These are phyloP conservation scores for Neolamprologus longior DNA, from an alignment of 2,113 vertebrate genomes.

Conservation along the genomic window DNA sequence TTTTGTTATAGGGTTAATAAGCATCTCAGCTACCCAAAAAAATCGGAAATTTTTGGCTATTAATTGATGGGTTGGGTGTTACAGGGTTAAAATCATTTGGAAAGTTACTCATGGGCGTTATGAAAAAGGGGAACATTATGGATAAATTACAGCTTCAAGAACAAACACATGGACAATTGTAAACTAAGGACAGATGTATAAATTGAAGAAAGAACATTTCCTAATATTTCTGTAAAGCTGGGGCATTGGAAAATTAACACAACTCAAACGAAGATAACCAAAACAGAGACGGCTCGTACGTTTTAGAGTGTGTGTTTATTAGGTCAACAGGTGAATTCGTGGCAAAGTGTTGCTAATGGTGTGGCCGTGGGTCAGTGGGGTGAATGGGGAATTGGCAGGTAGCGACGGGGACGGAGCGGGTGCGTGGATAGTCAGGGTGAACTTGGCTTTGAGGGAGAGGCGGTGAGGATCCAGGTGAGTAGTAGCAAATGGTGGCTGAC, in stretches of 20 bases:
- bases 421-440: neutral
- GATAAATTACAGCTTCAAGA: neutral
- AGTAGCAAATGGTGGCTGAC: neutral
- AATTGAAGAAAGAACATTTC: neutral
- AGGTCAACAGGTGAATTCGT: neutral
- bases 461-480: neutral
- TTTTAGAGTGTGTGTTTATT: neutral
- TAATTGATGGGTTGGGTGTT: neutral
- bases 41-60: neutral
- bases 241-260: accelerated
- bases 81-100: neutral
- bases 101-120: neutral
- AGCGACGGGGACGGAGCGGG: neutral
- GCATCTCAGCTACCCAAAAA: accelerated
- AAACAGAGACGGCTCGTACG: neutral
- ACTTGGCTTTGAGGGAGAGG: neutral
- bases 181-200: neutral
- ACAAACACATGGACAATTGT: neutral
- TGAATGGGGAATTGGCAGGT: neutral
- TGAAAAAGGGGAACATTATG: neutral
- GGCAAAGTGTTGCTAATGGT: neutral
- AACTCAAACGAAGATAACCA: neutral
- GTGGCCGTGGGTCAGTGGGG: neutral
- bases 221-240: neutral
- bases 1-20: neutral